Percentiles rank a stretch among this genome's conserved stretches.
Conservation (phyloP, 2,113 vertebrate species). For the Hiodon alosoides region DNA sequence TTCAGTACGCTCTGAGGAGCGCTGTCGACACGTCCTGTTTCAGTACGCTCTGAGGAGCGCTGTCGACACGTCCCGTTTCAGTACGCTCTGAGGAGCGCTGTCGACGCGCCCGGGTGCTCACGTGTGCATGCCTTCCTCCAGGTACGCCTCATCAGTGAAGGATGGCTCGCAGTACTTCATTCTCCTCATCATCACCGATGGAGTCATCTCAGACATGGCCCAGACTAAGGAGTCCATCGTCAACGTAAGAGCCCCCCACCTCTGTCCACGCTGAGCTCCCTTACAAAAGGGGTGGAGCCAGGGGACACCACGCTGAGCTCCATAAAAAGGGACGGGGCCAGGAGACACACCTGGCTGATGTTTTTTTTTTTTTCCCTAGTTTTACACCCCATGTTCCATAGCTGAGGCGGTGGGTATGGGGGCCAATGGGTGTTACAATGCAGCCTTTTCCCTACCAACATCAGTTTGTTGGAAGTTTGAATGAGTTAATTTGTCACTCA, state of each 20-base stretch:
- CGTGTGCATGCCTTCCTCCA: conserved; percentile 33
- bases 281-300: no score
- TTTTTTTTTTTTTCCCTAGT: no score
- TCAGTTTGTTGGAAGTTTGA: background rate
- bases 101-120: background rate
- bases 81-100: background rate
- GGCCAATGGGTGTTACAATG: no score
- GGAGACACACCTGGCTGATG: background rate
- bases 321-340: no score
- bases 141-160: conserved; percentile 73
- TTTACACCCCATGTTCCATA: no score
- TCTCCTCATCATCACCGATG: conserved; percentile 76
- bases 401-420: no score
- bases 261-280: background rate
- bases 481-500: background rate
- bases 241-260: conserved; percentile 58
- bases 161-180: conserved; percentile 80
- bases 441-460: background rate
- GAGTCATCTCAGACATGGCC: conserved; percentile 81
- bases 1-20: no score
- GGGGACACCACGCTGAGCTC: no score
- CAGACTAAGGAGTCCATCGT: conserved; percentile 79
- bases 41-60: no score
- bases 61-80: no score
- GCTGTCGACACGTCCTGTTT: no score